Base-by-base conservation (phyloP, 2,113 vertebrate genomes). In the Zapus hudsonius region DNA sequence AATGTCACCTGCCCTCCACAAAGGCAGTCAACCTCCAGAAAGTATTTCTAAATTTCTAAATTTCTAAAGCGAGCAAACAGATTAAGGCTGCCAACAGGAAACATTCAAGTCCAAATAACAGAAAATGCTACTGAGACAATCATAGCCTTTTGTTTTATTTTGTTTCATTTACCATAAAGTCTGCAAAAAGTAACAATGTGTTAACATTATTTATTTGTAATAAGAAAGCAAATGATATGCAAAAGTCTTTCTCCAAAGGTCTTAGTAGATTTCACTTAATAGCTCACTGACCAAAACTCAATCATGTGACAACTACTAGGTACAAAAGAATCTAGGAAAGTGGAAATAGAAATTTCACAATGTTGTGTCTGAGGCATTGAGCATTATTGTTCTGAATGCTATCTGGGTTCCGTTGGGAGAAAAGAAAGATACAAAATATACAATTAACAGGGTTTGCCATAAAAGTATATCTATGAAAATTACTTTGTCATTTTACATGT, bases 161-260 rank as follows among this genome's bases (percentile, higher is more conserved):
- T n/a, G n/a, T 63, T 59, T 91, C 70, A 85, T 27, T 93, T 91
- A 70, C n/a, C 52, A 25, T 44, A 67, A 94, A 15, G 27, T 57
- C 59, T 91, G n/a, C 72, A 78, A 55, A 40, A 80, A 44, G 44
- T 84, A 47, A 67, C 47, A 0, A 38, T 27, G 2, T n/a, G 85
- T 87, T 42, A 80, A 75, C 13, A 31, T 17, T 23, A 89, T 90
- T 70, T 61, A 57, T 40, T 22, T 33, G 88, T 61, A 42, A 36
- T 66, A 25, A 84, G 57, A 33, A 94, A 84, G 87, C 47, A 47
- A 47, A 47, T 47, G 47, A 47, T 47, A 47, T 47, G 78, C 31
- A 81, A 80, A 67, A 81, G n/a, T 20, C 61, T 66, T 75, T 70
- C 82, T 75, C 82, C 73, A 66, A 83, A 92, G 38, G 27, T 38